Evolutionary conservation across 2,888 invertebrate genomes (phyloP), one percentile per base, ranked within the genome.

Genomic region (Crossocerus cetratus): DNA sequence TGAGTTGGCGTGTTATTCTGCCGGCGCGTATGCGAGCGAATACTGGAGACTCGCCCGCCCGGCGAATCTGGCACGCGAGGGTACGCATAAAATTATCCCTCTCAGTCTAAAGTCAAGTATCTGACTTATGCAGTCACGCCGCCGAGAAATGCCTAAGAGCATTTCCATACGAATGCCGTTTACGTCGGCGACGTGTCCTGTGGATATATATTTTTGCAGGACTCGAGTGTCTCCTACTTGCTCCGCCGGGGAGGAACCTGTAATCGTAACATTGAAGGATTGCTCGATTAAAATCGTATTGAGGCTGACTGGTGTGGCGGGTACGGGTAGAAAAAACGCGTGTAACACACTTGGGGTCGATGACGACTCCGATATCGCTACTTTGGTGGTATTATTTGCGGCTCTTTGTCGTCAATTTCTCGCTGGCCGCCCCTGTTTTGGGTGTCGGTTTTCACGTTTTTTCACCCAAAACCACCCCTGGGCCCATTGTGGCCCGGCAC

Each of bases 391-490:
- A 86, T 86, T 87, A 88, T 87, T 87, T 86, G 86, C 84, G 77
- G 77, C 83, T 86, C 85, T 87, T 88, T 89, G 88, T 87, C 83
- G 84, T 78, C 87, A 86, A 90, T 90, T 89, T 89, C 86, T 84
- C 87, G 86, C 83, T 84, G 80, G 77, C 83, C 85, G 84, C 86
- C 86, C 32, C 86, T 87, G 88, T 86, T 90, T 90, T 90, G 88
- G 89, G 89, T 90, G 88, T 90, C 89, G 87, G 84, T 90, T 90
- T 90, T 90, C 89, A 86, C 84, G 85, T 85, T 87, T 90, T 90
- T 90, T 87, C 88, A 86, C 90, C 90, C 87, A 90, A 90, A 89
- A 89, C 79, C 87, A 86, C 86, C 86, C 86, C 77, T 83, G 74
- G 72, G 76, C 81, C 32, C 78, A 84, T 88, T 88, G 85, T 88